A percentile compares a stretch with the other conserved stretches of the same genome.
These are phyloP conservation scores for Spea hammondii DNA, from an alignment of 2,797 vertebrate genomes.

Conservation along the genomic window DNA sequence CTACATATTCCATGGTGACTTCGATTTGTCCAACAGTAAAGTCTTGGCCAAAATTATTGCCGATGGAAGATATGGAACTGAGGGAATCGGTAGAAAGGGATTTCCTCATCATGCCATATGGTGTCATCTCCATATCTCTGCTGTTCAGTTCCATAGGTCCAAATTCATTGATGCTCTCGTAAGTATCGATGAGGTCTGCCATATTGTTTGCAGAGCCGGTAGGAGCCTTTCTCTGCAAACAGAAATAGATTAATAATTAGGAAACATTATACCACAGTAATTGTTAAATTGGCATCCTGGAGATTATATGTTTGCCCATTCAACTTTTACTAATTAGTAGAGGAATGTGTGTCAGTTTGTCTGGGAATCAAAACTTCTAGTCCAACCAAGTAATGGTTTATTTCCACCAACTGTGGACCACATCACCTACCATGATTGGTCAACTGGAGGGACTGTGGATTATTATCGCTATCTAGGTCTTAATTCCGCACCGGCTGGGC, in stretches of 20 bases:
- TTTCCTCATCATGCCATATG: constrained; percentile 78
- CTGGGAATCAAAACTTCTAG: no score
- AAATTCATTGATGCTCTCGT: constrained; percentile 83
- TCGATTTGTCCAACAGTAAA: constrained; percentile 92
- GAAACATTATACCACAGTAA: not conserved
- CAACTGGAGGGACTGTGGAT: no score
- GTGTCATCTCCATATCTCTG: constrained; percentile 76
- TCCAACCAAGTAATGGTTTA: no score
- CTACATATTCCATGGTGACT: constrained; percentile 84
- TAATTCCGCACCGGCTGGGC: no score
- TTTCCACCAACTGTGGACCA: no score
- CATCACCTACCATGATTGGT: no score
- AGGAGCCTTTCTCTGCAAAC: constrained; percentile 71
- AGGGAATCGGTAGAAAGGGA: constrained; percentile 91
- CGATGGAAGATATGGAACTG: constrained; percentile 92
- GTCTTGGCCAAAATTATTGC: constrained; percentile 93
- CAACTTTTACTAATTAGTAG: no score
- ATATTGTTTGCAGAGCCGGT: constrained; percentile 65
- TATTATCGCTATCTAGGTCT: no score
- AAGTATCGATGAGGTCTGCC: constrained; percentile 83
- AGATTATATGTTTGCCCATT: no score
- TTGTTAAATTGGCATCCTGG: not conserved
- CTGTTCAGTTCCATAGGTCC: constrained; percentile 91
- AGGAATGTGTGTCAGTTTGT: no score
- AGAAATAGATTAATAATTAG: not conserved